These are phyloP conservation scores for Labeo rohita DNA, from an alignment of 2,113 vertebrate species.

Conservation along the genomic window DNA sequence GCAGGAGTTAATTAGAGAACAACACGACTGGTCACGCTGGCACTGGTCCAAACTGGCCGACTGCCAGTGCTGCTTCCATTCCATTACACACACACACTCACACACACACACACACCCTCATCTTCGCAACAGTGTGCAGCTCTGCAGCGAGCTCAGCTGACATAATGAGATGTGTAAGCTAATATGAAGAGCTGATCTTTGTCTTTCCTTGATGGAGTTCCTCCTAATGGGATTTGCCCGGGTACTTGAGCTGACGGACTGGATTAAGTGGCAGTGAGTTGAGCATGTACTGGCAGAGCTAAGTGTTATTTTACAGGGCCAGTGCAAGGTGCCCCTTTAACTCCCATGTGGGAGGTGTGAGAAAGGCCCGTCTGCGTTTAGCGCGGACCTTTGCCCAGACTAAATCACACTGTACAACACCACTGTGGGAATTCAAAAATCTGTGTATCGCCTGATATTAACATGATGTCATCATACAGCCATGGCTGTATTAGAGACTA, in stretches of 20 bases:
- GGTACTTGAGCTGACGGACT: constrained; percentile 65
- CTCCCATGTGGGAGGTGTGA: constrained; percentile 24
- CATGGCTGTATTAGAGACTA: neutral
- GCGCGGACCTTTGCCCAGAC: constrained; percentile 2
- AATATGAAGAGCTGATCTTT: constrained; percentile 65
- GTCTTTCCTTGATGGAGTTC: constrained; percentile 56
- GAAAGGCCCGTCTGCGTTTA: constrained; percentile 9
- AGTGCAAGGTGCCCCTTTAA: constrained; percentile 25
- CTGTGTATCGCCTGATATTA: neutral
- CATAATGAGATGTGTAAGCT: constrained; percentile 68
- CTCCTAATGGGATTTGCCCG: constrained; percentile 63
- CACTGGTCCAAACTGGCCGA: constrained; percentile 63
- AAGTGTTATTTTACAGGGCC: constrained; percentile 66
- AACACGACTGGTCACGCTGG: constrained; percentile 57
- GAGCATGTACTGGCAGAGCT: constrained; percentile 64
- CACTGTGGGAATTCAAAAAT: constrained; percentile 3
- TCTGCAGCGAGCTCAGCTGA: constrained; percentile 45
- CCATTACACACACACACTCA: constrained; percentile 50
- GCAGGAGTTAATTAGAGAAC: constrained; percentile 64
- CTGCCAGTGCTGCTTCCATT: constrained; percentile 58
- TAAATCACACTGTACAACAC: neutral
- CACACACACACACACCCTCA: constrained; percentile 36
- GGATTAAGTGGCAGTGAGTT: constrained; percentile 67
- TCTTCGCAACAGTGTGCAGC: constrained; percentile 28
- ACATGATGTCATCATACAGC: neutral